These are phyloP conservation scores for Macaca nemestrina DNA, from an alignment of 2,113 vertebrate genomes.

Conservation along the genomic window DNA sequence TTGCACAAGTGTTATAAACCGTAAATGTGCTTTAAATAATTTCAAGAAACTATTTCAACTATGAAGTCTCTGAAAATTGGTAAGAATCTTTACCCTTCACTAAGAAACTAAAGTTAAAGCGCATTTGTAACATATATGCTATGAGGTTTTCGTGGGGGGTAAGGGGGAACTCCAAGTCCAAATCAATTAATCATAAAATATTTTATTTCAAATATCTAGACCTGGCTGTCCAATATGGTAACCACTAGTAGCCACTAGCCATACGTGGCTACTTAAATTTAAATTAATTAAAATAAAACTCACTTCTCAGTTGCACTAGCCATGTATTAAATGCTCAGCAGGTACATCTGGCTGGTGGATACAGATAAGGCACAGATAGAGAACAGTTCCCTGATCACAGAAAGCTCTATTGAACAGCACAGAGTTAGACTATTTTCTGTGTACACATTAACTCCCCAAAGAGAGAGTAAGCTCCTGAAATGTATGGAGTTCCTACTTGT, in stretches of 20 bases:
- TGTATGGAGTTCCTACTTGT: background rate
- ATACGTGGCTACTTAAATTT: background rate
- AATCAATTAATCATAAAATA: background rate
- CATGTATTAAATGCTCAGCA: background rate
- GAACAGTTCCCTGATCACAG: background rate
- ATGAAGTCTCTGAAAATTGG: background rate
- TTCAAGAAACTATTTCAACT: constrained; percentile 32
- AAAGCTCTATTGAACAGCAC: background rate
- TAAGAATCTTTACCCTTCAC: background rate
- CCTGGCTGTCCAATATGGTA: background rate
- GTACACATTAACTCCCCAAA: background rate
- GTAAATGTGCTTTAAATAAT: constrained; percentile 33
- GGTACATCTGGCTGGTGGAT: background rate
- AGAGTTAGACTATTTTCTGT: background rate
- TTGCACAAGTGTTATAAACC: constrained; percentile 21
- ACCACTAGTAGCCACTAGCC: background rate
- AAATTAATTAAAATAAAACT: constrained; percentile 30
- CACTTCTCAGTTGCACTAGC: background rate
- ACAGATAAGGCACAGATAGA: background rate
- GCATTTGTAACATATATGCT: background rate
- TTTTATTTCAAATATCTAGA: constrained; percentile 11
- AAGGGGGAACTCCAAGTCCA: background rate
- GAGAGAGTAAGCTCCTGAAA: background rate
- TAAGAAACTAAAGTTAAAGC: constrained; percentile 43
- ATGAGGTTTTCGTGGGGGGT: background rate